These are phyloP conservation scores for Anhinga rufa DNA, from an alignment of 2,113 vertebrate species.

Conservation along the genomic window DNA sequence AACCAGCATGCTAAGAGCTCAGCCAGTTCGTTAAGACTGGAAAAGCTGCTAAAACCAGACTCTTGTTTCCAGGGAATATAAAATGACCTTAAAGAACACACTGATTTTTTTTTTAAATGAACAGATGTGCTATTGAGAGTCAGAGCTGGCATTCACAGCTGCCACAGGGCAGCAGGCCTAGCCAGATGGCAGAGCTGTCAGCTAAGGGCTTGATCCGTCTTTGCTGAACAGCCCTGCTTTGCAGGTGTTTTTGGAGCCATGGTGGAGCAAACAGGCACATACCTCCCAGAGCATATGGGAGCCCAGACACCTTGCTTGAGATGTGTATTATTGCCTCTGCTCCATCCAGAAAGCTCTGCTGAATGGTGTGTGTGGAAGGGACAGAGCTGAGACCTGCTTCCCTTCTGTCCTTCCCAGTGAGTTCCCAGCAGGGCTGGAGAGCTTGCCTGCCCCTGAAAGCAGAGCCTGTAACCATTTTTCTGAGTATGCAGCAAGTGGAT, in stretches of 20 bases:
- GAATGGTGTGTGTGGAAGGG: neutral
- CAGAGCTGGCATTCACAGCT: constrained; percentile 28
- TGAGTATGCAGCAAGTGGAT: neutral
- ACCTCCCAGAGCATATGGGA: neutral
- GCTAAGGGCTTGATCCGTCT: neutral
- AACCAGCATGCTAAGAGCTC: neutral
- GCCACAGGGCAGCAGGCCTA: neutral
- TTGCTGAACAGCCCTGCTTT: neutral
- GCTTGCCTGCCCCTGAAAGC: neutral
- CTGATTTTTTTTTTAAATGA: neutral
- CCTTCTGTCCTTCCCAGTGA: neutral
- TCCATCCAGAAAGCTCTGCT: neutral
- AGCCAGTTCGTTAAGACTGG: neutral
- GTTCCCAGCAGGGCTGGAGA: neutral
- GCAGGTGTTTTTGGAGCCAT: neutral
- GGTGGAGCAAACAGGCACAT: neutral
- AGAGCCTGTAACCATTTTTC: neutral
- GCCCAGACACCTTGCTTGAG: neutral
- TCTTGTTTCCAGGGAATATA: neutral
- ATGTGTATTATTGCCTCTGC: neutral
- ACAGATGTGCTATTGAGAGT: constrained; percentile 38
- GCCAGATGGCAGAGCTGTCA: constrained; percentile 33
- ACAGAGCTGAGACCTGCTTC: neutral
- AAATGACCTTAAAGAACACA: constrained; percentile 26
- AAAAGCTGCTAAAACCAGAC: neutral